These are phyloP conservation scores for Dermolepida albohirtum DNA, from an alignment of 2,888 invertebrate genomes.

Conservation along the genomic window DNA sequence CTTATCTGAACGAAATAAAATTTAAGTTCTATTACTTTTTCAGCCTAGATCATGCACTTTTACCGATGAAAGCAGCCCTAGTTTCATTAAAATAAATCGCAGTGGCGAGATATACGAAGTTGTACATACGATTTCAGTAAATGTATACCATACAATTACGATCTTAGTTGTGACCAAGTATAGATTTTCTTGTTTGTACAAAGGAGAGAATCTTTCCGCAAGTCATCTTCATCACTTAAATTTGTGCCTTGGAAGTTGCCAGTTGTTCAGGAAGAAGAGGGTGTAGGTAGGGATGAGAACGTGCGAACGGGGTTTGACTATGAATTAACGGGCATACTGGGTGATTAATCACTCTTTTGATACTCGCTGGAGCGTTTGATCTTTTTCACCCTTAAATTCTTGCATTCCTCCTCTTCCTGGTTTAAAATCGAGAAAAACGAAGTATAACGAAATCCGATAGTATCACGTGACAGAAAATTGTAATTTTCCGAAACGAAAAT, in stretches of 20 bases:
- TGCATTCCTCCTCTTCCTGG: neutral
- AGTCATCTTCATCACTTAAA: constrained; percentile 50
- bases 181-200: constrained; percentile 35
- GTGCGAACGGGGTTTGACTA: constrained; percentile 55
- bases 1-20: too few species aligned
- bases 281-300: constrained; percentile 49
- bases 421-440: neutral
- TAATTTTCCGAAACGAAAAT: too few species aligned
- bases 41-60: constrained; percentile 10
- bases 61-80: too few species aligned
- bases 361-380: constrained; percentile 20
- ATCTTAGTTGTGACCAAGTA: neutral
- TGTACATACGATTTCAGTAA: too few species aligned
- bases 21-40: neutral
- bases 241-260: constrained; percentile 22
- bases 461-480: neutral
- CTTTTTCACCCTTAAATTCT: constrained; percentile 6
- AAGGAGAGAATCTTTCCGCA: constrained; percentile 44
- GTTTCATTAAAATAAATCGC: too few species aligned
- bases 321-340: constrained; percentile 53
- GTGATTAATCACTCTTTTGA: constrained; percentile 56
- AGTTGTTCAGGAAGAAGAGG: constrained; percentile 29
- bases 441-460: neutral
- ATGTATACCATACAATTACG: too few species aligned
- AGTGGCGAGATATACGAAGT: too few species aligned